Base-by-base conservation (phyloP, 2,888 invertebrate genomes). In the Eurois occulta region DNA sequence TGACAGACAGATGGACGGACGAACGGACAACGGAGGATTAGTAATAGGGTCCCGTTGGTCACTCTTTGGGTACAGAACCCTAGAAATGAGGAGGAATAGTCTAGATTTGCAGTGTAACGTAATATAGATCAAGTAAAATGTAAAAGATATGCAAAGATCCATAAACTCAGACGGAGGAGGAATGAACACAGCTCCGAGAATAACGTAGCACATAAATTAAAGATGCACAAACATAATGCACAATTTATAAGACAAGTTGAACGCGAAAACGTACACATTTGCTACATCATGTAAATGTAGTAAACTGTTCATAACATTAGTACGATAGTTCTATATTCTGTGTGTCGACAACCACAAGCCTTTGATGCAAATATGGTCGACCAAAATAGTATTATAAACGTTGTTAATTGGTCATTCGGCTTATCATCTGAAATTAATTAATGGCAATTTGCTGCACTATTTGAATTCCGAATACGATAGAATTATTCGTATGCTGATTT, bases 311-410 rank as follows among this genome's bases (percentile, higher is more conserved):
- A 66, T 60, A 60, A 60, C 13, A 60, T 75, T 52, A 81, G 35
- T 28, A 10, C 11, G 1, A 16, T 67, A 38, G 21, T 60, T 46
- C 0, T 28, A 67, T 24, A 78, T 75, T 58, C 48, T 10, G 65
- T 52, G 11, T 75, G 66, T 60, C 16, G 4, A 1, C 18, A 24
- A 75, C 82, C 78, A 16, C 66, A 60, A 48, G 35, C 65, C 35
- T 78, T 66, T 75, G 41, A 66, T 35, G 48, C 43, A 24, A 66
- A 60, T 80, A 81, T 73, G 21, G 0, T 8, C 16, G 18, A 64
- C 24, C 24, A 18, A n/a, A n/a, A 41, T 68, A 21, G 5, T 2
- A 32, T 48, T 6, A 55, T 32, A n/a, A 16, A 66, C 48, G 58
- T 41, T n/a, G n/a, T n/a, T n/a, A n/a, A n/a, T n/a, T 11, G 24